A percentile compares a stretch with the other conserved stretches of the same genome.
phyloP scores from a whole-genome alignment of 2,797 vertebrate species.

The Poecilia wingei region DNA sequence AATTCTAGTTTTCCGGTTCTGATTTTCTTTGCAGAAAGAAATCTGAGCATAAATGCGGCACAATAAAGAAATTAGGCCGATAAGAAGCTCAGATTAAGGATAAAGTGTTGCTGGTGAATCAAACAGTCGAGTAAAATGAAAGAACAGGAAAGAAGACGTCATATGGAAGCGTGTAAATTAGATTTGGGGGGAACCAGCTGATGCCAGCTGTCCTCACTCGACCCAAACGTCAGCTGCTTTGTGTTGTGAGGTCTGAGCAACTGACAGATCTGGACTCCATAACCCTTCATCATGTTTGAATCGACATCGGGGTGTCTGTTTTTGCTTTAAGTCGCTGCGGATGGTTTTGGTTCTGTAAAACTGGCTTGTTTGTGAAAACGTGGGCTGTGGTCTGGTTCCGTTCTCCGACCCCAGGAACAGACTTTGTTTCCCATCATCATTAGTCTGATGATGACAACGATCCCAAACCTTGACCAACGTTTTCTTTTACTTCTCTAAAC shows the following conservation, averaged over 20 bases:
- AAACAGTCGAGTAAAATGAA: constrained; percentile 30
- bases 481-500: background rate
- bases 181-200: constrained; percentile 42
- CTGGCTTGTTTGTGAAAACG: constrained; percentile 16
- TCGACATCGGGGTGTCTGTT: constrained; percentile 25
- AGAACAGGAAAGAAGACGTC: background rate
- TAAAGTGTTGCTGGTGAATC: constrained; percentile 44
- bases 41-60: background rate
- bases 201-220: constrained; percentile 61
- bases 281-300: constrained; percentile 43
- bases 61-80: constrained; percentile 14
- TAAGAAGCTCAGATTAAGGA: constrained; percentile 3
- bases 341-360: constrained; percentile 39
- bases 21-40: background rate
- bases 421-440: background rate
- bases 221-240: constrained; percentile 43
- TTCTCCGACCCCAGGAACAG: constrained; percentile 2
- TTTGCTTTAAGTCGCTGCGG: constrained; percentile 29
- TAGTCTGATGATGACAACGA: background rate
- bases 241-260: constrained; percentile 30
- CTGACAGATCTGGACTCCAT: constrained; percentile 41
- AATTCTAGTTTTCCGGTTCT: constrained; percentile 2
- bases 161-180: constrained; percentile 52
- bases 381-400: constrained; percentile 15
- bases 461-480: background rate